Base-by-base conservation (phyloP, 2,888 invertebrate genomes). In the Ochropleura plecta region DNA sequence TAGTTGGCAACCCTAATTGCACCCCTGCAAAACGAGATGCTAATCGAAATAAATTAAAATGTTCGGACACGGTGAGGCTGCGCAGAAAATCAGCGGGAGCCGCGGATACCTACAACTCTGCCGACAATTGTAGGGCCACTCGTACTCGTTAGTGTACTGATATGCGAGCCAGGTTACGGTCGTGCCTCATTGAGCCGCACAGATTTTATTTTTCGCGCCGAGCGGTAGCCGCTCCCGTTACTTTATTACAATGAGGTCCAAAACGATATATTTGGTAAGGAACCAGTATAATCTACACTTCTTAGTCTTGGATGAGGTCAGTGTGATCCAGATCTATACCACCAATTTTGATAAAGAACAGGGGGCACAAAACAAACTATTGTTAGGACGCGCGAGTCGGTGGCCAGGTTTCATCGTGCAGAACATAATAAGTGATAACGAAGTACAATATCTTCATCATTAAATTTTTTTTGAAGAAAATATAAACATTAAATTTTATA, bases 261-360 rank as follows among this genome's bases (percentile, higher is more conserved):
- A 67, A 18, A 30, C 30, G 30, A 30, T 30, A 30, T 30, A 30
- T 30, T 30, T 30, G 30, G 30, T 2, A 30, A 30, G 3, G 30
- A 30, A 30, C 30, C 30, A 30, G 30, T 30, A 30, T 30, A 30
- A 30, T 30, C 30, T 30, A 30, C 30, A 30, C 30, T 30, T 30
- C 30, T 30, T 30, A 30, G 30, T 30, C 30, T 30, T 68, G n/a
- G 72, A 59, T 20, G 20, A 49, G 72, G 72, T 72, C 69, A 72
- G 70, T 70, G 42, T 67, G 42, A 49, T 59, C 14, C 40, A 20
- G 14, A 49, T 68, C 20, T 48, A 30, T 42, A 55, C 16, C 9
- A 14, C 70, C 18, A 69, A 40, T 69, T 40, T 46, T 30, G 8
- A 18, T 59, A 6, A 30, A 30, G 18, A 49, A 7, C 30, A 14